A percentile compares a stretch with the other conserved stretches of the same genome.
Conservation (phyloP, 1,140 invertebrate species). For the Tetramorium alpestre region DNA sequence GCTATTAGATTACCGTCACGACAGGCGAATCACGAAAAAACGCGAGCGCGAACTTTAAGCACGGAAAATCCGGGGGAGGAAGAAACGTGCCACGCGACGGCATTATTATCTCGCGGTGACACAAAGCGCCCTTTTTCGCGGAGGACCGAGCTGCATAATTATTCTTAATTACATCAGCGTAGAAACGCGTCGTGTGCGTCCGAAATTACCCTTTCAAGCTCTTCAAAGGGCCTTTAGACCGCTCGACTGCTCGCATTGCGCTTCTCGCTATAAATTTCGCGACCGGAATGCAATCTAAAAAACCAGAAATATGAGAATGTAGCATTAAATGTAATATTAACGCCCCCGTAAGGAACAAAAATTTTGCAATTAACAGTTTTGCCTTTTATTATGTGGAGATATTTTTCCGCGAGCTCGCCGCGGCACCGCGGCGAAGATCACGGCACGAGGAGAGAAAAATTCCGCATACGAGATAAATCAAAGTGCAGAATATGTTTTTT, state of each 20-base stretch:
- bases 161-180: constrained; percentile 42
- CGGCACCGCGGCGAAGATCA: neutral
- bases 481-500: neutral
- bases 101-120: constrained; percentile 52
- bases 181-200: neutral
- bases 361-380: neutral
- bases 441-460: neutral
- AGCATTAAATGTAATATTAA: constrained; percentile 5
- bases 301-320: neutral
- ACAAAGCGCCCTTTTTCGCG: constrained; percentile 24
- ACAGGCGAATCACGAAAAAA: constrained; percentile 17
- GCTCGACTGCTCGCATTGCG: constrained; percentile 12
- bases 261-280: constrained; percentile 19
- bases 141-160: constrained; percentile 33
- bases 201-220: constrained; percentile 43
- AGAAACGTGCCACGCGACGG: constrained; percentile 30
- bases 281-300: constrained; percentile 19
- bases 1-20: constrained; percentile 37
- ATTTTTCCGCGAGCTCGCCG: neutral
- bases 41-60: neutral
- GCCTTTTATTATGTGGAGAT: neutral
- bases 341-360: neutral
- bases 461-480: neutral
- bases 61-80: constrained; percentile 8
- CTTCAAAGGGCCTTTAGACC: constrained; percentile 17